Evolutionary conservation across 2,797 vertebrate genomes (phyloP), one percentile per base, ranked within the genome.

Genomic region (Macroramphosus scolopax): DNA sequence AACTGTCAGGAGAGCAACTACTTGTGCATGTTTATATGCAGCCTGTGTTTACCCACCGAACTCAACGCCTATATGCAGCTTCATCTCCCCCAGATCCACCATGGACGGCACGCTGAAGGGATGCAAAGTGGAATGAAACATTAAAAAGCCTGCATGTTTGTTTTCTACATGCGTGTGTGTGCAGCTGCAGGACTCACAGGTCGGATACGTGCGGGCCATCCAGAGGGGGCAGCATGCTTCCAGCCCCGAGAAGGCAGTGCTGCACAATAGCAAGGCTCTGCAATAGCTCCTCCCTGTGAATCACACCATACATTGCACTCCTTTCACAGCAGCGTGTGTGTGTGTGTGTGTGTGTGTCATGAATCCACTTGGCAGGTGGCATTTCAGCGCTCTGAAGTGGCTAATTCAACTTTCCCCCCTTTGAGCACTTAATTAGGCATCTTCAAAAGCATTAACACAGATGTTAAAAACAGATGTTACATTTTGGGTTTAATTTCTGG

Each of bases 221-320:
- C 51, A 99, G 77, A 29, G 92, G 91, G 67, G 95, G 93, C 64
- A 98, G 84, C 83, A 97, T 68, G 77, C 93, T 95, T 54, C 94
- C 96, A 51, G 96, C 94, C 66, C 96, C 95, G 50, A 96, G 93
- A 47, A 98, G 87, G 85, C 95, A 94, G 86, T 96, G 95, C 67
- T 97, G 94, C 50, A 98, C 92, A 13, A 97, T 90, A 40, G 93
- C 91, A 46, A 98, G 91, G 76, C 93, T 92, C 83, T 97, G 95
- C 32, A 95, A 92, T 77, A 98, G 90, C 78, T 96, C 95, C 90
- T 97, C 96, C 88, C 96, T 99, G 88, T 55, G 72, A 68, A 61
- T 14, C 22, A 46, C 28, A 18, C 6, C 17, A 34, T 28, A 50
- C 52, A 76, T 76, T 63, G 61, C 66, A 78, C 40, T 45, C 10